Base-by-base conservation (phyloP, 2,888 invertebrate species). In the Adelognathus sp. region DNA sequence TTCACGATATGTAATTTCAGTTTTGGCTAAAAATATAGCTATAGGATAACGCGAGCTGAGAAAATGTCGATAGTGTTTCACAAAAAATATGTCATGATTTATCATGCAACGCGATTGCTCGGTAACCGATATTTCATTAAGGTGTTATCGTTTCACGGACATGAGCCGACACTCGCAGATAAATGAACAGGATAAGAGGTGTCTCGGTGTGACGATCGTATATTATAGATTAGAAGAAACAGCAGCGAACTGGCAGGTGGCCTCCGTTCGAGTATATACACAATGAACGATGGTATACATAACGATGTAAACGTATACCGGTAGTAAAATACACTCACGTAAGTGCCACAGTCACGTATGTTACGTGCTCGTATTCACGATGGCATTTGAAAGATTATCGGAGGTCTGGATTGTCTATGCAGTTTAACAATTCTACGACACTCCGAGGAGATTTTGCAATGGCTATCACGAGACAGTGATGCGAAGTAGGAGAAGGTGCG, bases 241-340 rank as follows among this genome's bases (percentile, higher is more conserved):
- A 24, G 36, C 70, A 33, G n/a, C 27, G 6, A 70, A 16, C 16
- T 16, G 60, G 36, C 70, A 71, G 52, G 60, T 52, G 46, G 70
- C 60, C 70, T 61, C n/a, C 50, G 60, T 27, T 50, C 14, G 36
- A 39, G 4, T 24, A 44, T 46, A 61, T n/a, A 71, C 11, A 41
- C 39, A 27, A 60, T 36, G n/a, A 14, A 52, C 9, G 16, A 29
- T 39, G 52, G 27, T 21, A n/a, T n/a, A n/a, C n/a, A n/a, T n/a
- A 52, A 60, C 50, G 24, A 60, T 16, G 33, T 27, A 41, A 44
- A 21, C 44, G n/a, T 69, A 44, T 44, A 69, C 4, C 41, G 44
- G 21, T n/a, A 67, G 1, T 46, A 46, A 46, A 46, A 21, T 46
- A n/a, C 3, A 29, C 27, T 9, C 16, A 67, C 27, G 44, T 56